Conservation (phyloP, 2,113 vertebrate species). For the Macquaria ambigua region DNA sequence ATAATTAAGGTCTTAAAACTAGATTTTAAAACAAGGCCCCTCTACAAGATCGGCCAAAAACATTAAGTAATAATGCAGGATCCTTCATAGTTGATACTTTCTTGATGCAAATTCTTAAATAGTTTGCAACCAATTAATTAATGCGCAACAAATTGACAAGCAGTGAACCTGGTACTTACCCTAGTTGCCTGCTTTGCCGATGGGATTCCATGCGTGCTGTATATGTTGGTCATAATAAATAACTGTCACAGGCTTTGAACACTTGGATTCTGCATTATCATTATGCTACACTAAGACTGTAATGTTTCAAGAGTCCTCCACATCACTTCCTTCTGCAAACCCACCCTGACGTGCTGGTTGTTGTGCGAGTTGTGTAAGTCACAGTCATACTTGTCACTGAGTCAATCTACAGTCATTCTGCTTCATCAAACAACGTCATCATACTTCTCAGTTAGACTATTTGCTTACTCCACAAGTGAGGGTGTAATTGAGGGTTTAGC, state of each 20-base stretch:
- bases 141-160: background rate
- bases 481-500: background rate
- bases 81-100: background rate
- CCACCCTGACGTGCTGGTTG: background rate
- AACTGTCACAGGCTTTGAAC: background rate
- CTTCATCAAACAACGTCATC: background rate
- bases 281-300: background rate
- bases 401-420: background rate
- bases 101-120: background rate
- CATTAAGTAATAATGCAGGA: background rate
- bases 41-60: background rate
- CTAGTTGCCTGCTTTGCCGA: background rate
- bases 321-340: background rate
- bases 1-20: background rate
- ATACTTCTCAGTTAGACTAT: background rate
- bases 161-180: background rate
- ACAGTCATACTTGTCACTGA: slow-evolving; percentile 23
- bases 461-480: background rate
- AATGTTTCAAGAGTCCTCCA: background rate
- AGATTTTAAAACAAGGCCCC: background rate
- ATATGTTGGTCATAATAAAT: background rate
- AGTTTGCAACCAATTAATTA: background rate
- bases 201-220: background rate
- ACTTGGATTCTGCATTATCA: background rate
- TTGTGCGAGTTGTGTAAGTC: background rate